Percentiles rank a stretch among this genome's conserved stretches.
phyloP scores from a whole-genome alignment of 1,140 invertebrate genomes.

The Physella acuta region DNA sequence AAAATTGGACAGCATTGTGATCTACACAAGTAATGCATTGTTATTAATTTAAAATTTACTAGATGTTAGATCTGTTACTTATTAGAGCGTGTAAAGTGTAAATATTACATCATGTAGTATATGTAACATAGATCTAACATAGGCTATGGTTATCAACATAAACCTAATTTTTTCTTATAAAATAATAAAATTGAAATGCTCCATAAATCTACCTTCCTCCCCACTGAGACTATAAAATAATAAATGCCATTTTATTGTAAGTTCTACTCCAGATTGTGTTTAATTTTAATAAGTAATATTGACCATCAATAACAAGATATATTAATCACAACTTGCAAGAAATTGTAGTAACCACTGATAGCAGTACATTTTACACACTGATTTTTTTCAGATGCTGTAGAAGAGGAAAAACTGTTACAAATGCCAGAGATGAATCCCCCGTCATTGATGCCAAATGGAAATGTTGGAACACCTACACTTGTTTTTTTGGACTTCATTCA shows the following conservation, averaged over 20 bases:
- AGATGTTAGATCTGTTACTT: too few species aligned
- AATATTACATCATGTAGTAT: too few species aligned
- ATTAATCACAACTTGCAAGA: neutral
- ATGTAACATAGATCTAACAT: too few species aligned
- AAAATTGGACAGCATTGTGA: too few species aligned
- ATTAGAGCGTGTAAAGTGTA: too few species aligned
- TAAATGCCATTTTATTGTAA: neutral
- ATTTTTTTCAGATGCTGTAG: slow-evolving; percentile 42
- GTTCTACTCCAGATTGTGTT: neutral
- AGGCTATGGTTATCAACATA: too few species aligned
- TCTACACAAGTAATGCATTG: too few species aligned
- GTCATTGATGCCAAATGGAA: slow-evolving; percentile 63
- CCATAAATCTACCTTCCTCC: too few species aligned
- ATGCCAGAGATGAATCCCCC: slow-evolving; percentile 63
- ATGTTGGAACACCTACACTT: slow-evolving; percentile 66
- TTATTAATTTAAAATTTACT: too few species aligned
- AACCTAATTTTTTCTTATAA: too few species aligned
- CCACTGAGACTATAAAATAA: too few species aligned
- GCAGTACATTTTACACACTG: neutral
- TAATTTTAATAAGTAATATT: neutral
- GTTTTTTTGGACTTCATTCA: slow-evolving; percentile 64
- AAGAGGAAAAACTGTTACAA: slow-evolving; percentile 48
- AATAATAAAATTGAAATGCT: too few species aligned
- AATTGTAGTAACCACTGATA: neutral
- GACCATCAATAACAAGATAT: neutral